These are phyloP conservation scores for Diplazon laetatorius DNA, from an alignment of 2,888 invertebrate genomes.

Conservation along the genomic window DNA sequence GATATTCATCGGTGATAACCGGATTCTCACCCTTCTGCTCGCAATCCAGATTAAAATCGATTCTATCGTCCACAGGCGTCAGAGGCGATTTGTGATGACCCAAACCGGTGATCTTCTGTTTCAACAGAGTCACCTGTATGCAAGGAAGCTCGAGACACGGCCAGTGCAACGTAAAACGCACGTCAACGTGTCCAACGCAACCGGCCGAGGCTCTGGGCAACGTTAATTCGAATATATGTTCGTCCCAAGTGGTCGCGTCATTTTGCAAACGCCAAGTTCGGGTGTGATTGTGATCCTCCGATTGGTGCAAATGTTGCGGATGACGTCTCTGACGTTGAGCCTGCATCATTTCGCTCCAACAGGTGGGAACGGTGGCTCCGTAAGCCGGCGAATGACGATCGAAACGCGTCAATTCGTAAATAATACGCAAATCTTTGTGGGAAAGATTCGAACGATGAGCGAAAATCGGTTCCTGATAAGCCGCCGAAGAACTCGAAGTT, in stretches of 20 bases:
- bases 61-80: conserved; percentile 83
- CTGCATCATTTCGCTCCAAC: conserved; percentile 96
- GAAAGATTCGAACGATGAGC: conserved; percentile 86
- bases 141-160: conserved; percentile 90
- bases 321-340: conserved; percentile 95
- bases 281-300: conserved; percentile 88
- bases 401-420: conserved; percentile 90
- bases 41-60: conserved; percentile 81
- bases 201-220: conserved; percentile 88
- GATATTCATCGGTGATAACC: conserved; percentile 90
- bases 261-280: conserved; percentile 89
- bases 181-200: conserved; percentile 94
- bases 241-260: conserved; percentile 91
- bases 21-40: conserved; percentile 86
- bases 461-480: conserved; percentile 77
- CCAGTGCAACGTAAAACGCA: conserved; percentile 92
- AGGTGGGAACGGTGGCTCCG: conserved; percentile 94
- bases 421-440: conserved; percentile 85
- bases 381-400: conserved; percentile 88
- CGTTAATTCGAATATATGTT: conserved; percentile 95
- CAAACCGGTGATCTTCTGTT: conserved; percentile 88
- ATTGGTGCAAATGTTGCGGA: conserved; percentile 90
- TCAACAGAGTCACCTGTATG: conserved; percentile 89
- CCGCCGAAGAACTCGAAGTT: conserved; percentile 76
- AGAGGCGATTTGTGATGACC: conserved; percentile 84